Base-by-base conservation (phyloP, 2,797 vertebrate genomes). In the Florisuga fusca region DNA sequence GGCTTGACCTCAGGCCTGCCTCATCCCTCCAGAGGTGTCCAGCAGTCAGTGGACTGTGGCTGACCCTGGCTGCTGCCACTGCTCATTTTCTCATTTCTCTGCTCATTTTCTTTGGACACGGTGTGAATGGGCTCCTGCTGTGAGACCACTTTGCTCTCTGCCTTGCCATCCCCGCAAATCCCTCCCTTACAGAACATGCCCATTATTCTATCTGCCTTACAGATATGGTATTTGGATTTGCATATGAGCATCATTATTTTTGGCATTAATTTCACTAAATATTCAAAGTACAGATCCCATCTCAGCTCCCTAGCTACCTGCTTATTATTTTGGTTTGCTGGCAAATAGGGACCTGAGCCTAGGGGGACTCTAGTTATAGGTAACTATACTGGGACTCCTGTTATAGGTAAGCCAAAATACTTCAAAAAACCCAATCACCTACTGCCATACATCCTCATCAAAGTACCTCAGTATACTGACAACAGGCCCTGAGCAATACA, bases 131-230 rank as follows among this genome's bases (percentile, higher is more conserved):
- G 27, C 1, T 2, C 4, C 38, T 53, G 8, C 3, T 1, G 4
- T 1, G 2, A 54, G 45, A 26, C 23, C n/a, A 25, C 0, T 0
- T 7, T 58, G 15, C 54, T 57, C 23, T 18, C 23, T 31, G 19
- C 29, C 29, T 74, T 74, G n/a, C 51, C 10, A 8, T 33, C 6
- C 23, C 4, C 22, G 61, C 4, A 6, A 18, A 14, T 66, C 9
- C 15, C 34, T 67, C 22, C 25, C 16, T n/a, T 2, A 1, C 26
- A 75, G 29, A 48, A 13, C 33, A 48, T 16, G 12, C 21, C 4
- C 21, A 5, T 16, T 50, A 4, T 15, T 12, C 1, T 48, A 16
- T 64, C 7, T 73, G 13, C 45, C 26, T 50, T 8, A 22, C 15
- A 63, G 72, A 87, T 72, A 29, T 4, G 33, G 18, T 79, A 46